Evolutionary conservation across 92 coral and sea anemone species (phyloP), one percentile per base, ranked within the genome.

Genomic region (Umimayanthus kanabou): DNA sequence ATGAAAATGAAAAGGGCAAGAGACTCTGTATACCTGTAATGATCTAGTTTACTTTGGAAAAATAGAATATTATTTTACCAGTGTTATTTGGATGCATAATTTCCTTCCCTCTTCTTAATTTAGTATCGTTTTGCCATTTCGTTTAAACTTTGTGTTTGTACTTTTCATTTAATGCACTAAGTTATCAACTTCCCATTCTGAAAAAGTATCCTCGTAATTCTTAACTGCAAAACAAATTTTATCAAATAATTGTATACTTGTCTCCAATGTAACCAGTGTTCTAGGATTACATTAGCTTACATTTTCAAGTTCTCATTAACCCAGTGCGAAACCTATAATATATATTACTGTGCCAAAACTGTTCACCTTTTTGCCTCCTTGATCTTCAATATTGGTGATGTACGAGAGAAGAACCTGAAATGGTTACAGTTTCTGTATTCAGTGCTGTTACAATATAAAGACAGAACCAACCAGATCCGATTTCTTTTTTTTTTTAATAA

Each of bases 321-420:
- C 20, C 20, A 61, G 69, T 2, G 3, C 26, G 9, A 61, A 61
- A 61, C 0, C 26, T 18, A 22, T 61, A 61, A 61, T 61, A 20
- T 61, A 22, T 1, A 57, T 2, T 15, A 4, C 22, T 61, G 25
- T 2, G 69, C 18, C 16, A 53, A 53, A 53, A 53, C 58, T 53
- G 69, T 61, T 61, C 14, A 82, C 66, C 75, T 72, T 82, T 33
- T 75, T 55, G 6, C 77, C 73, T 39, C 22, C 43, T 37, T 84
- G 75, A 74, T 92, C 96, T 73, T 95, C 98, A 57, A 95, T 95
- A 77, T 95, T 93, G 37, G 98, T 95, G 88, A 95, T 76, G 71
- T 95, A 95, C 14, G 98, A 95, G 53, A 95, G 88, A n/a, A 95
- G 91, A 23, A 95, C 98, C 98, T 94, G 86, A 2, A 39, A 81